Conservation (phyloP, 2,888 invertebrate species). For the Thereva unica region DNA sequence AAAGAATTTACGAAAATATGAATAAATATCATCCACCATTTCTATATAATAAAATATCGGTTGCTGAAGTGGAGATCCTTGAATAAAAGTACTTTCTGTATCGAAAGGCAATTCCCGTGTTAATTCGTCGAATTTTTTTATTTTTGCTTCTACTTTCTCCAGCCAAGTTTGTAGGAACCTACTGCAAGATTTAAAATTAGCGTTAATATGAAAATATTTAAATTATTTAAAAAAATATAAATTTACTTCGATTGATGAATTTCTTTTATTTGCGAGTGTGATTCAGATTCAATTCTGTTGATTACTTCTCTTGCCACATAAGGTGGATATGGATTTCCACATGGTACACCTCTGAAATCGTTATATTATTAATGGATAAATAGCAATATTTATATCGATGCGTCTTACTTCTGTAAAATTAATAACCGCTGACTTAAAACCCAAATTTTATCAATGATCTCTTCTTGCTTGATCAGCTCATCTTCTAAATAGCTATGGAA, state of each 20-base stretch:
- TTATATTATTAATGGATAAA: neutral
- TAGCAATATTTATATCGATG: neutral
- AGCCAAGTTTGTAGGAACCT: neutral
- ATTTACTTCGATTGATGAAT: conserved; percentile 1
- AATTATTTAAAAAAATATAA: neutral
- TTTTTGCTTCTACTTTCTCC: neutral
- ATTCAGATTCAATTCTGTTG: neutral
- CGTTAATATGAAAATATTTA: neutral
- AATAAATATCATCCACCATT: conserved; percentile 3
- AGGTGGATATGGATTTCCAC: conserved; percentile 3
- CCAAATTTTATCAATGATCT: conserved; percentile 1
- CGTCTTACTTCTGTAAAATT: conserved; percentile 5
- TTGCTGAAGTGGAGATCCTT: conserved; percentile 1
- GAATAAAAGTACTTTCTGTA: conserved; percentile 20
- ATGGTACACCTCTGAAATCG: conserved; percentile 10
- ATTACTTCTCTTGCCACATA: neutral
- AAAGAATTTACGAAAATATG: conserved; percentile 2
- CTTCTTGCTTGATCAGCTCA: conserved; percentile 5
- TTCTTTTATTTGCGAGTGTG: neutral
- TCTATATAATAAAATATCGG: conserved; percentile 24
- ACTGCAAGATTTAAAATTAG: neutral
- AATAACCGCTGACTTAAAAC: conserved; percentile 1
- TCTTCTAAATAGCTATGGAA: neutral
- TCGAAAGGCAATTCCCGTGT: neutral
- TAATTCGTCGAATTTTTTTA: neutral